Conservation (phyloP, 2,888 invertebrate genomes). For the Phymatocera aterrima region DNA sequence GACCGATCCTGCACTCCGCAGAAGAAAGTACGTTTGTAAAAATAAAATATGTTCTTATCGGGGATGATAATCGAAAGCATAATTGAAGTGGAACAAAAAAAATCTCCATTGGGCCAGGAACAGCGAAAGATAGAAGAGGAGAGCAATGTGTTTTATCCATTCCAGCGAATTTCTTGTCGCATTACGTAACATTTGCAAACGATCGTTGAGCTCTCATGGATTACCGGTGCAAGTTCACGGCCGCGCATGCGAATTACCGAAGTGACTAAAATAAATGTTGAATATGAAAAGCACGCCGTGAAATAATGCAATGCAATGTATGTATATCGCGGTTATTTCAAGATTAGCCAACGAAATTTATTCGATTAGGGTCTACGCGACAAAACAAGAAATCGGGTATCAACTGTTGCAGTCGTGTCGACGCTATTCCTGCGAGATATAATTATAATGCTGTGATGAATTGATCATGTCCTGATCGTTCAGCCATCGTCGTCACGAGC, state of each 20-base stretch:
- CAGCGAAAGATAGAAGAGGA: too few species aligned
- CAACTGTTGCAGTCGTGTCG: background rate
- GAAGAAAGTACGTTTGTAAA: background rate
- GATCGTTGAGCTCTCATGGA: background rate
- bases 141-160: too few species aligned
- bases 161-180: background rate
- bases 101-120: too few species aligned
- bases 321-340: background rate
- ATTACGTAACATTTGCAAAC: background rate
- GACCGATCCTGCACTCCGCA: background rate
- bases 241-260: background rate
- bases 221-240: background rate
- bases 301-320: too few species aligned
- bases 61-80: background rate
- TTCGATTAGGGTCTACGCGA: too few species aligned
- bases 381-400: background rate
- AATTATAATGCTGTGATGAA: too few species aligned
- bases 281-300: background rate
- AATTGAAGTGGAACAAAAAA: background rate
- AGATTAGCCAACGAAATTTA: background rate
- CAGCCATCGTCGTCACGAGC: too few species aligned
- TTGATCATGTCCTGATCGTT: too few species aligned
- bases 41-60: background rate
- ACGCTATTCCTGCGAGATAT: background rate
- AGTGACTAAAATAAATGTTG: background rate